Evolutionary conservation across 1,140 invertebrate species (phyloP), one percentile per base, ranked within the genome.

Genomic region (Lepidurus arcticus): DNA sequence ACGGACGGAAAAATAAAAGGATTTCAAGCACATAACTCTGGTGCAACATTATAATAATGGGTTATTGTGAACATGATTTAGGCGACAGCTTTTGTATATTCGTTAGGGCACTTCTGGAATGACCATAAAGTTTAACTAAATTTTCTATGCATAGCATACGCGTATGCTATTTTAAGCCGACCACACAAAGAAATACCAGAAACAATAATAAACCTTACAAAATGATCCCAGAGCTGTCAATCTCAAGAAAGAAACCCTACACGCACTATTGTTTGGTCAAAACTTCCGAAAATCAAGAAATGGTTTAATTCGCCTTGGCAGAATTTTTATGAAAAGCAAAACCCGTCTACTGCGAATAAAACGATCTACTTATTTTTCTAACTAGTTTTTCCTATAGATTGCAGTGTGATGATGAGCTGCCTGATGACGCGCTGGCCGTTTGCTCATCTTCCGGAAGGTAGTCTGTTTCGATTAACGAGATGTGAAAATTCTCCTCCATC

Each of bases 401-500:
- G n/a, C n/a, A n/a, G n/a, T n/a, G 13, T 21, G 16, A n/a, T 10
- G 53, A 9, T 21, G 53, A 65, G 53, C 21, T 65, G 53, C 16
- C 53, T 65, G 53, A 65, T 11, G 45, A 47, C 16, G 53, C 53
- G 21, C 13, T 65, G 34, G 34, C 34, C 13, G 16, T 0, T 65
- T 65, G 53, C 53, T 65, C 53, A 21, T 65, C 13, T 65, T 65
- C 53, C 8, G n/a, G 21, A 21, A 65, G 10, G 47, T 65, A n/a
- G 6, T 65, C 53, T 13, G 53, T n/a, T 44, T 78, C 78, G 73
- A 73, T 78, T 7, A 44, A 78, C 13, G 78, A 78, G 73, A 76
- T 79, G 21, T 76, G 76, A 42, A 42, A 65, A 77, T 79, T 76
- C 43, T 77, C 74, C 42, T 79, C 79, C 26, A 79, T 79, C 79